Conservation (phyloP, 2,888 invertebrate species). For the Allygus modestus region DNA sequence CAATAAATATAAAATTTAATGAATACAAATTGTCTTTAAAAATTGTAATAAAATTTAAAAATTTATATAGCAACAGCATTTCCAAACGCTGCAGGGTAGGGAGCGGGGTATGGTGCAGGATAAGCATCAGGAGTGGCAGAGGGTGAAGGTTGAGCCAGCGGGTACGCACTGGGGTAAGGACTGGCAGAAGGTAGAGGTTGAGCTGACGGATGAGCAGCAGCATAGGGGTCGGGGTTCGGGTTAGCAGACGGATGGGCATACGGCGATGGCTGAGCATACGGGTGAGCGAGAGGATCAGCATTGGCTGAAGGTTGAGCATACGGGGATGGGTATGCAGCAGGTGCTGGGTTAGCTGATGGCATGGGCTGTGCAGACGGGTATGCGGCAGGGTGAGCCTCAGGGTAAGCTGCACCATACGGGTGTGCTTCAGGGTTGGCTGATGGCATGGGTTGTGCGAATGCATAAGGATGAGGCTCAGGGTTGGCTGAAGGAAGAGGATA, state of each 20-base stretch:
- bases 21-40: slow-evolving; percentile 34
- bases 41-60: not conserved
- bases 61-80: not conserved
- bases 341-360: not conserved
- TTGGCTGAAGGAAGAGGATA: not conserved
- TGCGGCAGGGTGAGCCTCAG: not conserved
- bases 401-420: not conserved
- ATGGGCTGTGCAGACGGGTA: not conserved
- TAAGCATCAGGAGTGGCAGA: slow-evolving; percentile 25
- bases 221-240: not conserved
- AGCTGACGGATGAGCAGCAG: slow-evolving; percentile 5
- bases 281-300: not conserved
- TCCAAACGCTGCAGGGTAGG: not conserved
- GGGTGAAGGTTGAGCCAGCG: not conserved
- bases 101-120: not conserved
- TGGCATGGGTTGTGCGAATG: slow-evolving; percentile 1
- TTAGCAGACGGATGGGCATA: not conserved
- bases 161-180: not conserved
- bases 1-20: slow-evolving; percentile 38
- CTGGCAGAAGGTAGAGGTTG: not conserved
- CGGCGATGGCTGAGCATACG: not conserved
- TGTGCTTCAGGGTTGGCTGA: slow-evolving; percentile 7
- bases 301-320: slow-evolving; percentile 22
- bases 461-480: not conserved
- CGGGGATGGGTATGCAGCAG: not conserved